Percentiles rank a stretch among this genome's conserved stretches.
phyloP scores from a whole-genome alignment of 2,113 vertebrate genomes.

The Rhagologus leucostigma region DNA sequence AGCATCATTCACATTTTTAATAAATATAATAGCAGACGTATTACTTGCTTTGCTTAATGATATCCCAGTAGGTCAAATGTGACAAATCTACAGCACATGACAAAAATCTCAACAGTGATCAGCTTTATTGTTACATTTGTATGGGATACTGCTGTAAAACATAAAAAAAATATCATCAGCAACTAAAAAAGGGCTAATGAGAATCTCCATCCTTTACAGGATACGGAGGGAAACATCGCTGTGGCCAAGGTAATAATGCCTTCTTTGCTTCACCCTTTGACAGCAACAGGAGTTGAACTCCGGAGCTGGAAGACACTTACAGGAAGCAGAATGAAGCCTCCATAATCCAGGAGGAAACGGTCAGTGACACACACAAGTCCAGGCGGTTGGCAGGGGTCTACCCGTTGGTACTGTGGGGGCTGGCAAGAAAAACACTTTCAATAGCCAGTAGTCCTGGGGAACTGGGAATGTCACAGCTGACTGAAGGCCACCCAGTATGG shows the following conservation, averaged over 20 bases:
- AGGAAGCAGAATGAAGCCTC: background rate
- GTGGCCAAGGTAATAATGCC: fast-evolving
- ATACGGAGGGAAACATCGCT: background rate
- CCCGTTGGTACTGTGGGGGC: background rate
- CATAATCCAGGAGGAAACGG: background rate
- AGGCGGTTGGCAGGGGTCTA: background rate
- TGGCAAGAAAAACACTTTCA: background rate
- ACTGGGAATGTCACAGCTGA: background rate
- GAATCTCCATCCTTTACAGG: background rate
- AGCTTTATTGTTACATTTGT: background rate
- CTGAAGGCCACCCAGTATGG: background rate
- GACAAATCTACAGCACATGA: background rate
- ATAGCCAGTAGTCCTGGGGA: background rate
- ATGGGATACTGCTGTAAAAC: background rate
- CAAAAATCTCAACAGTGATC: background rate
- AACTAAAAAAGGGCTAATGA: background rate
- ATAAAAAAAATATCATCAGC: background rate
- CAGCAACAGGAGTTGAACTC: background rate
- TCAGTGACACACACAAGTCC: no score
- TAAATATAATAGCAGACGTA: conserved; percentile 20
- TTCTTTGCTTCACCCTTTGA: background rate
- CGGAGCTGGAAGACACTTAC: fast-evolving
- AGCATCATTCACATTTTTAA: conserved; percentile 46
- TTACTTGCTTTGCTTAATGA: conserved; percentile 6
- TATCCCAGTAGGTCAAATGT: background rate